Percentiles rank a stretch among this genome's conserved stretches.
These are phyloP conservation scores for Littorina saxatilis DNA, from an alignment of 1,140 invertebrate genomes.

Conservation along the genomic window DNA sequence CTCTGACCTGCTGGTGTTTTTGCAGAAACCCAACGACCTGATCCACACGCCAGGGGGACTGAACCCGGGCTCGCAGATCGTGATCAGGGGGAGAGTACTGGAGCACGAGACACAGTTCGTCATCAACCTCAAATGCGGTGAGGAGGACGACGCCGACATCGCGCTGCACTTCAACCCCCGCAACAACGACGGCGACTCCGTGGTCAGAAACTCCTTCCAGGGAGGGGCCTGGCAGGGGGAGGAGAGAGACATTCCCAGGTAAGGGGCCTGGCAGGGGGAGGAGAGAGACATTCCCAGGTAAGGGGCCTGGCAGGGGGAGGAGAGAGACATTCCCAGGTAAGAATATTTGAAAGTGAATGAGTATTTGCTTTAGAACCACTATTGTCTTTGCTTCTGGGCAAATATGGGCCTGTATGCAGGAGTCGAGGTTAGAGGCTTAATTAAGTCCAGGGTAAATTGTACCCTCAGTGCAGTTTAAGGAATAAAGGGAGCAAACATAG, in stretches of 20 bases:
- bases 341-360: too few relatives aligned
- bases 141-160: constrained; percentile 83
- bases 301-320: constrained; percentile 83
- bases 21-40: constrained; percentile 77
- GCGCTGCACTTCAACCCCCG: constrained; percentile 86
- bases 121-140: constrained; percentile 82
- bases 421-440: too few relatives aligned
- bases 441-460: too few relatives aligned
- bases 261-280: too few relatives aligned
- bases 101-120: constrained; percentile 80
- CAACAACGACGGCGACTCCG: constrained; percentile 76
- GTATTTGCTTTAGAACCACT: too few relatives aligned
- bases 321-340: constrained; percentile 79
- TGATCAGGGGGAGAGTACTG: constrained; percentile 79
- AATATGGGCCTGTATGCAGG: too few relatives aligned
- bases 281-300: constrained; percentile 84
- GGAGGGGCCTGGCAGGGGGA: constrained; percentile 83
- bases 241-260: constrained; percentile 80
- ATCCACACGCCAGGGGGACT: constrained; percentile 79
- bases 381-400: too few relatives aligned
- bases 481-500: too few relatives aligned
- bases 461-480: too few relatives aligned
- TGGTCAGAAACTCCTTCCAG: constrained; percentile 83
- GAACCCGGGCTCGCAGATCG: constrained; percentile 80
- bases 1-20: not conserved